phyloP scores from a whole-genome alignment of 2,113 vertebrate species.

The Pituophis catenifer region DNA sequence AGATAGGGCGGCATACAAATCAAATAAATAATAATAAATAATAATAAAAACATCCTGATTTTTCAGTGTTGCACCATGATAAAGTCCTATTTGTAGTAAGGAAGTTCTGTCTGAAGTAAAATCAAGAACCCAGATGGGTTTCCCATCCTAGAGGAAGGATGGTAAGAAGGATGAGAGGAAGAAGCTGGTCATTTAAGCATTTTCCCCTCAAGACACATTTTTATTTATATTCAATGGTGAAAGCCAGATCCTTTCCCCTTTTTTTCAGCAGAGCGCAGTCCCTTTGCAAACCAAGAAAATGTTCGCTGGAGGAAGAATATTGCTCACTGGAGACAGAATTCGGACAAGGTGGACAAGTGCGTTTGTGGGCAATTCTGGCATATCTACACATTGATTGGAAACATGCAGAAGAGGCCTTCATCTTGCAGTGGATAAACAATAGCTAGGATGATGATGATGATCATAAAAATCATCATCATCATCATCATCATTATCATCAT shows the following conservation, averaged over 20 bases:
- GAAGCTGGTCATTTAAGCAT: background rate
- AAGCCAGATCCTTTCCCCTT: background rate
- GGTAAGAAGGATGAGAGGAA: background rate
- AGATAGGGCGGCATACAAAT: too few relatives aligned
- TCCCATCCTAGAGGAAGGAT: background rate
- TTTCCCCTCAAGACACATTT: background rate
- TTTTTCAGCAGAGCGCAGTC: slow-evolving; percentile 78
- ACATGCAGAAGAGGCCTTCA: background rate
- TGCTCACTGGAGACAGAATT: slow-evolving; percentile 86
- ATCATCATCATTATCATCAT: background rate
- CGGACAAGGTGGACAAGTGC: slow-evolving; percentile 88
- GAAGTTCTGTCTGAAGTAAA: background rate
- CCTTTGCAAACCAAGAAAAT: slow-evolving; percentile 85
- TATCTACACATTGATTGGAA: background rate
- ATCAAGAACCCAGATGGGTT: background rate
- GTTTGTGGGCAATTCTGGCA: slow-evolving; percentile 29
- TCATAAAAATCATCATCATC: background rate
- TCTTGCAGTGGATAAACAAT: background rate
- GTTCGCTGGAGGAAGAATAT: slow-evolving; percentile 89
- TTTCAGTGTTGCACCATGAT: background rate
- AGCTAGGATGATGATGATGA: background rate
- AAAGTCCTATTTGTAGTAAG: background rate
- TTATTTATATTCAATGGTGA: background rate
- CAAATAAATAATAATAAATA: too few relatives aligned
- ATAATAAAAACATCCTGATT: background rate